phyloP scores from a whole-genome alignment of 2,113 vertebrate genomes.

The Sminthopsis crassicaudata region DNA sequence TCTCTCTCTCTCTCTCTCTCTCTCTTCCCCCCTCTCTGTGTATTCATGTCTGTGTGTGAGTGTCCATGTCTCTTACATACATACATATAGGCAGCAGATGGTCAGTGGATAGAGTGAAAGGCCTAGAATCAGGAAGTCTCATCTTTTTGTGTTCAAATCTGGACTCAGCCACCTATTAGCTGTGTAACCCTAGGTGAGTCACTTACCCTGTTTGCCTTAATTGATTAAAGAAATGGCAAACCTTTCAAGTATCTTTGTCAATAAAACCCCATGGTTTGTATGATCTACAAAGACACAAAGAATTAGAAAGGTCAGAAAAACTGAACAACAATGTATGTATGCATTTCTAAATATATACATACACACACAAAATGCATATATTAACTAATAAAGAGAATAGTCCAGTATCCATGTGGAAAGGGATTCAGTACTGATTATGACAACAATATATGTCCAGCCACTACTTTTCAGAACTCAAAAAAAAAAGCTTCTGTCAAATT shows the following conservation, averaged over 20 bases:
- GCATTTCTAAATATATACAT: background rate
- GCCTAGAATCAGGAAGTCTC: background rate
- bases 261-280: background rate
- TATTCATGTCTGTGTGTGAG: background rate
- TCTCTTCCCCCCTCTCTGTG: too few species aligned
- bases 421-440: conserved; percentile 15
- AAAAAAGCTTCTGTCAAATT: conserved; percentile 5
- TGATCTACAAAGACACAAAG: background rate
- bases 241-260: background rate
- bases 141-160: background rate
- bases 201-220: background rate
- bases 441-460: background rate
- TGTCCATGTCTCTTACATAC: background rate
- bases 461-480: background rate
- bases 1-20: too few species aligned
- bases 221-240: background rate
- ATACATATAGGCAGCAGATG: background rate
- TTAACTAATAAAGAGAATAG: conserved; percentile 29
- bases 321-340: background rate
- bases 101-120: background rate
- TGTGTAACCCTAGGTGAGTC: background rate
- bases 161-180: background rate
- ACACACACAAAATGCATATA: background rate
- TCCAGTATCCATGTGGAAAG: background rate
- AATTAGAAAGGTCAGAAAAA: background rate